A percentile compares a stretch with the other conserved stretches of the same genome.
Evolutionary conservation across 2,113 vertebrate species (phyloP).

Genomic region (Alligator mississippiensis): DNA sequence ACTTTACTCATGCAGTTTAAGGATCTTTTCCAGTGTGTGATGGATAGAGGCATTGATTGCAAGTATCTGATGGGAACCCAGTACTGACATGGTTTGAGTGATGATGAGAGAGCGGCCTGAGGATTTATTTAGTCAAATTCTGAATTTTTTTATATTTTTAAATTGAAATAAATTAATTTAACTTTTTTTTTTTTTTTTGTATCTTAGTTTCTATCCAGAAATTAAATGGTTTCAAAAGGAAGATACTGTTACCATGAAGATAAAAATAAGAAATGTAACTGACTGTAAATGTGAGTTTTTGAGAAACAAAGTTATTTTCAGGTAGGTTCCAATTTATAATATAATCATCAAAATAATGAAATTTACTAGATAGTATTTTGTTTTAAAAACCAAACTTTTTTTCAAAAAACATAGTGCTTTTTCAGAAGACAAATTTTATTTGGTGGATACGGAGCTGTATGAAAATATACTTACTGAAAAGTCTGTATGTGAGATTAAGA

Average conservation of each 20-base stretch:
- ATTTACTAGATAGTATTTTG: not conserved
- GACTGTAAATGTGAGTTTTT: slow-evolving; percentile 73
- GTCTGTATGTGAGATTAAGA: slow-evolving; percentile 59
- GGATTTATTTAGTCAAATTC: not conserved
- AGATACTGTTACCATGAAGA: slow-evolving; percentile 64
- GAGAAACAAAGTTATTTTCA: slow-evolving; percentile 77
- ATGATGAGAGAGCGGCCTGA: not conserved
- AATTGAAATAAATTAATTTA: not conserved
- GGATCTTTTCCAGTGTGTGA: not conserved
- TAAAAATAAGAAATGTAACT: slow-evolving; percentile 59
- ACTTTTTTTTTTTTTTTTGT: not conserved
- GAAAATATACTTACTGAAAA: slow-evolving; percentile 61
- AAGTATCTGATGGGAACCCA: not conserved
- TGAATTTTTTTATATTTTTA: not conserved
- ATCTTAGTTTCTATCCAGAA: slow-evolving; percentile 76
- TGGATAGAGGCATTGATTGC: not conserved
- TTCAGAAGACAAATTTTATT: slow-evolving; percentile 75
- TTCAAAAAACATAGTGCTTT: slow-evolving; percentile 66
- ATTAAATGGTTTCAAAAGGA: slow-evolving; percentile 84
- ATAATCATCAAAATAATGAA: not conserved
- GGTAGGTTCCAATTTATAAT: slow-evolving; percentile 61
- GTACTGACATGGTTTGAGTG: not conserved
- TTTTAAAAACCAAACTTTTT: not conserved
- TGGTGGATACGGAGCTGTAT: slow-evolving; percentile 77
- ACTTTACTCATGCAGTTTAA: not conserved